Evolutionary conservation across 1,140 invertebrate species (phyloP), one percentile per base, ranked within the genome.

Genomic region (Coelopa frigida): DNA sequence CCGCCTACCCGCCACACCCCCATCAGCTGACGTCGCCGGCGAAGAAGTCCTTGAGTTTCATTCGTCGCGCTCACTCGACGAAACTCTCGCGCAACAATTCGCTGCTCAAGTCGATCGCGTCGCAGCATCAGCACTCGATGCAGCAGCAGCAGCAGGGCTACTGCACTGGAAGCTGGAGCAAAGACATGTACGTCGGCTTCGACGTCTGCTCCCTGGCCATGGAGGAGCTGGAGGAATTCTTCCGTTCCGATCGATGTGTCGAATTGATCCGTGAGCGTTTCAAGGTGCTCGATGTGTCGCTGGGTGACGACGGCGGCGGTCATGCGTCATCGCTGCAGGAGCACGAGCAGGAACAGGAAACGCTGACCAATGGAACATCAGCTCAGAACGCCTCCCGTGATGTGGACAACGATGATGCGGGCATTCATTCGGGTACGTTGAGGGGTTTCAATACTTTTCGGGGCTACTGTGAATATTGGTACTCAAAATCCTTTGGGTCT

Each of bases 1-100:
- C 39, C 31, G 20, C 27, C 11, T 31, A 46, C 21, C 46, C 23
- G 35, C 48, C 27, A 20, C 47, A 46, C 44, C 17, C 20, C 7
- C 44, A 49, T 21, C 51, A 44, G 24, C 38, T 52, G n/a, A 51
- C 49, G 18, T 67, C 65, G 24, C 66, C 66, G 12, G 65, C 75
- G 5, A 75, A 74, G 26, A 76, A 73, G 55, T 73, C 75, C 14
- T 57, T 79, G 0, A 78, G 74, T 58, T 76, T 79, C 29, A 82
- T 85, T 48, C 71, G 83, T 6, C 69, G 82, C 31, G 82, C 82
- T 2, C 79, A 84, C 53, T 84, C 82, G 51, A 83, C 81, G 1
- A 85, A 84, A 61, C 57, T 85, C 12, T 77, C 79, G 0, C 72
- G 81, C 42, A 84, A 80, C 53, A 81, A 78, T 56, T 78, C 76